Base-by-base conservation (phyloP, 2,113 vertebrate species). In the Mohoua ochrocephala region DNA sequence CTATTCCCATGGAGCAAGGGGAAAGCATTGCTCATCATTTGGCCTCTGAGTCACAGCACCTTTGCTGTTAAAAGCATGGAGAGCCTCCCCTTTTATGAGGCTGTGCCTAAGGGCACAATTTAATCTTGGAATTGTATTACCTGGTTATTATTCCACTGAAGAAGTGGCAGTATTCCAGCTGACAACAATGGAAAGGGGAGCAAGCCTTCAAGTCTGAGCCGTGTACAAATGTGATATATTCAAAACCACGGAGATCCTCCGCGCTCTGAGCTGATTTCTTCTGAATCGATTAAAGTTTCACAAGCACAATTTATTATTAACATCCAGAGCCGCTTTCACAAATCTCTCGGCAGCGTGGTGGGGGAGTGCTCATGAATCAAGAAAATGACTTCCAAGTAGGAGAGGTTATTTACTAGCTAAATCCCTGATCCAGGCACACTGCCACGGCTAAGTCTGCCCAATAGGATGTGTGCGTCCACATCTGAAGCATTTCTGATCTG, bases 81-180 rank as follows among this genome's bases (percentile, higher is more conserved):
- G 83, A 88, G 33, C 80, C 93, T 93, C 83, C 53, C 69, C 41
- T 95, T 93, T 91, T 82, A 88, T 50, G 86, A 92, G 93, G 71
- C 76, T 56, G 64, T 81, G 69, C 95, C 93, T 78, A 44, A 91
- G 93, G 95, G 92, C 93, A 94, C 68, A 84, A 44, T 95, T 92
- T 87, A 71, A 69, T 71, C 69, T 84, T 33, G 0, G 45, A 84
- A 68, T 84, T 74, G 35, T 78, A 19, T 87, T 91, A 93, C 61
- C 83, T 15, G 26, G 60, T 92, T 71, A 81, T 95, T 96, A 87
- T 83, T 71, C 41, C 88, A 68, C 64, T 50, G 26, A 50, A 93
- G 76, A 31, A 49, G 76, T 87, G 91, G 95, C 45, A 4, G 8
- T 42, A 30, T 90, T 94, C 95, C 92, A 91, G 83, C 83, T 95